phyloP scores from a whole-genome alignment of 2,113 vertebrate species.

The Chionomys nivalis region DNA sequence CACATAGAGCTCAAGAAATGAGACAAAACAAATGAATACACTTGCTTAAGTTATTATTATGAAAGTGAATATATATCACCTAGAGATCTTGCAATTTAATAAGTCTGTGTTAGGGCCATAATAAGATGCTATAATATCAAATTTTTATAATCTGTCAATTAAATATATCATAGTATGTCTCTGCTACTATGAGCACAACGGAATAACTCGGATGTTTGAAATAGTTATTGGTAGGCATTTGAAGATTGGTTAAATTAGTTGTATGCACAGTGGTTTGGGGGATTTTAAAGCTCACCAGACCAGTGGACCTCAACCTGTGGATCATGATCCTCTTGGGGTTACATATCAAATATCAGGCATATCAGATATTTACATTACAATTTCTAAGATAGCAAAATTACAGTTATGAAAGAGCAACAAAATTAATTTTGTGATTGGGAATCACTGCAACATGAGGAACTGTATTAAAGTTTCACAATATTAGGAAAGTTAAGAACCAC shows the following conservation, averaged over 20 bases:
- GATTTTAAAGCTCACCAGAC: neutral
- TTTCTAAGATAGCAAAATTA: neutral
- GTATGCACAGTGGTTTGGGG: neutral
- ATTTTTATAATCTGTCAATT: neutral
- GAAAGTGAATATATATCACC: neutral
- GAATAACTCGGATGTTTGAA: neutral
- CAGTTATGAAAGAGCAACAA: neutral
- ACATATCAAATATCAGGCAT: neutral
- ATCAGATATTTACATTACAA: neutral
- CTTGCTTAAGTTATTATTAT: neutral
- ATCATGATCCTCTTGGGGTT: neutral
- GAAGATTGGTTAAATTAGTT: neutral
- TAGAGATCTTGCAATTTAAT: neutral
- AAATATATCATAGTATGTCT: neutral
- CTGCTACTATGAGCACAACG: neutral
- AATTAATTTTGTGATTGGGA: neutral
- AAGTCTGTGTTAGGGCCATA: neutral
- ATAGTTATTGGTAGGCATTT: neutral
- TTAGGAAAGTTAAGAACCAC: neutral
- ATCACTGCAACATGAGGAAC: neutral
- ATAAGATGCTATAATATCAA: neutral
- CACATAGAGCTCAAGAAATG: neutral
- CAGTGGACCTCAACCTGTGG: neutral
- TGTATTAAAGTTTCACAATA: neutral
- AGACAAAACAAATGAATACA: neutral